Evolutionary conservation across 2,797 vertebrate species (phyloP).

Genomic region (Microcaecilia unicolor): DNA sequence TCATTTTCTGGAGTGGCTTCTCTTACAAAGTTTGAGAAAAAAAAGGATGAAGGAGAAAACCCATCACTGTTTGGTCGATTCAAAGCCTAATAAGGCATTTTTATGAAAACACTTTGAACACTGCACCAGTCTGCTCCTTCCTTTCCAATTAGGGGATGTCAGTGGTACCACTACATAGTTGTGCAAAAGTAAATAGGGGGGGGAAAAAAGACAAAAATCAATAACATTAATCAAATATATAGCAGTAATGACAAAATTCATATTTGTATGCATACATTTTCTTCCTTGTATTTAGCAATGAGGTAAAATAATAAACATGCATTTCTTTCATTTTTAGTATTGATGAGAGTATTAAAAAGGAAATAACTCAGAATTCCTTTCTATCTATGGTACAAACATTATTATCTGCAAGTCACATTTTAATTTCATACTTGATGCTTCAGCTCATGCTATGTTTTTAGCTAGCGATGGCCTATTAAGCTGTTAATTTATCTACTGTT

Average conservation of each 20-base stretch:
- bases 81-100: conserved; percentile 34
- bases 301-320: neutral
- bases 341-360: conserved; percentile 23
- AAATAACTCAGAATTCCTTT: conserved; percentile 26
- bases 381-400: conserved; percentile 24
- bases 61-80: conserved; percentile 30
- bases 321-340: neutral
- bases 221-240: neutral
- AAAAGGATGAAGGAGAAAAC: conserved; percentile 11
- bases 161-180: conserved; percentile 5
- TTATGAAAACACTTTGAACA: conserved; percentile 10
- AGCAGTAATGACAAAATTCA: neutral
- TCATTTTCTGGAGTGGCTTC: conserved; percentile 15
- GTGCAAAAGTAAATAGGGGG: neutral
- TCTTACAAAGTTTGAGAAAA: conserved; percentile 18
- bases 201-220: too few species aligned
- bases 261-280: neutral
- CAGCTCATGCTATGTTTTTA: conserved; percentile 41
- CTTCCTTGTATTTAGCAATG: neutral
- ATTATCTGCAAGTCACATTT: conserved; percentile 37
- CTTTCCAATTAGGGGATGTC: conserved; percentile 32
- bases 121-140: conserved; percentile 1
- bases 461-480: conserved; percentile 61
- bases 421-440: conserved; percentile 56
- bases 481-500: conserved; percentile 72